Base-by-base conservation (phyloP, 2,797 vertebrate genomes). In the Protosalanx chinensis region DNA sequence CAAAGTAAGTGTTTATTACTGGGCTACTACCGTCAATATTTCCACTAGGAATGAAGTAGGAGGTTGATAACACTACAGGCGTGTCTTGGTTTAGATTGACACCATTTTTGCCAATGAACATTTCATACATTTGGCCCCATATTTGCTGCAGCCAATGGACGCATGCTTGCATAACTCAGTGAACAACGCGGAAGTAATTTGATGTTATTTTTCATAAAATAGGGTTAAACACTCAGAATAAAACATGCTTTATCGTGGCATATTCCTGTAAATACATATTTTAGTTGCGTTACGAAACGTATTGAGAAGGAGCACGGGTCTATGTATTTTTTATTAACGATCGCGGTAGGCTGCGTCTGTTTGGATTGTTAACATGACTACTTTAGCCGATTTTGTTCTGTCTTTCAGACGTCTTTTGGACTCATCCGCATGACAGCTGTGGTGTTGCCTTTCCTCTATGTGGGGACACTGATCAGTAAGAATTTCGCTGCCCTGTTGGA, bases 391-490 rank as follows among this genome's bases (percentile, higher is more conserved):
- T 10, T 41, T 41, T 41, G 8, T 46, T 46, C 3, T 13, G 8
- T 46, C 41, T 46, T 73, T 6, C 90, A 99, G 97, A 95, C 92
- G 12, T 91, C 94, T 12, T 98, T 98, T 10, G 97, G 96, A 68
- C 93, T 98, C 0, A 89, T 96, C 62, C 91, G 96, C 0, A 95
- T 98, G 81, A 93, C 95, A 7, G 84, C 88, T 57, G 91, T 98
- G 58, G 96, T 98, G 79, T 90, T 98, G 77, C 97, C 97, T 5
- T 99, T 98, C 85, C 91, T 99, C 23, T 98, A 98, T 0, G 86
- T 99, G 0, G 97, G 97, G 77, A 98, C 96, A 0, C 92, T 96
- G 70, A 98, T 98, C 75, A 99, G 97, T 84, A 99, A 98, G 90
- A 96, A 94, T 81, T 98, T 98, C 37, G 97, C 97, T 0, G 95